Percentiles rank a stretch among this genome's conserved stretches.
These are phyloP conservation scores for Hycleus phaleratus DNA, from an alignment of 1,140 invertebrate genomes.

Conservation along the genomic window DNA sequence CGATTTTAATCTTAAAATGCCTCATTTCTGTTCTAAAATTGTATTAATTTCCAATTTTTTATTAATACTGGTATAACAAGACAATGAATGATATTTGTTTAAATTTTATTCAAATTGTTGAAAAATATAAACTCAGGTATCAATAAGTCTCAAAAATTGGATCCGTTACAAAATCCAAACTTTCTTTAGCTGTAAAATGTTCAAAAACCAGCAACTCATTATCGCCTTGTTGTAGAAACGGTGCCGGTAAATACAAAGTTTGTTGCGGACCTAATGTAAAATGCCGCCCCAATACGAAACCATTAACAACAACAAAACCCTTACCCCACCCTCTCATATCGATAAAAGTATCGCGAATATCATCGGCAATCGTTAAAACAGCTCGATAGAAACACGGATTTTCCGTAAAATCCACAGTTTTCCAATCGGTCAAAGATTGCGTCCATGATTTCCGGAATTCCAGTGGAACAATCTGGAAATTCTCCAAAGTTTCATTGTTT, in stretches of 20 bases:
- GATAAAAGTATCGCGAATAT: slow-evolving; percentile 24
- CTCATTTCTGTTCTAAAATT: too few species aligned
- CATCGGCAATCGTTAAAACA: slow-evolving; percentile 11
- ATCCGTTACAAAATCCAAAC: slow-evolving; percentile 17
- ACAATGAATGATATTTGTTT: too few species aligned
- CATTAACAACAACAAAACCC: slow-evolving; percentile 55
- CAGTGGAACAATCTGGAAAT: slow-evolving; percentile 45
- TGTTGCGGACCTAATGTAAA: slow-evolving; percentile 46
- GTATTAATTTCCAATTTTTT: too few species aligned
- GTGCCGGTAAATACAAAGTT: slow-evolving; percentile 50
- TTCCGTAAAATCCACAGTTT: background rate
- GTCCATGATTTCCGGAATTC: slow-evolving; percentile 42
- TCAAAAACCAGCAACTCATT: slow-evolving; percentile 41
- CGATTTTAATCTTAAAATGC: too few species aligned
- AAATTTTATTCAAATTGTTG: too few species aligned
- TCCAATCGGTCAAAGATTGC: slow-evolving; percentile 17
- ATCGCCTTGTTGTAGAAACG: slow-evolving; percentile 42
- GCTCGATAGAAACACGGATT: slow-evolving; percentile 30
- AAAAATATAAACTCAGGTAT: too few species aligned
- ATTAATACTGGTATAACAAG: too few species aligned
- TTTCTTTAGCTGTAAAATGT: slow-evolving; percentile 22
- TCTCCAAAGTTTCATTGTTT: slow-evolving; percentile 34
- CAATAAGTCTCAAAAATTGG: slow-evolving; percentile 16
- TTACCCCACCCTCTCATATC: slow-evolving; percentile 42
- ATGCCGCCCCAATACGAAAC: slow-evolving; percentile 54